Evolutionary conservation across 2,888 invertebrate genomes (phyloP).

Genomic region (Silvanus unidentatus): DNA sequence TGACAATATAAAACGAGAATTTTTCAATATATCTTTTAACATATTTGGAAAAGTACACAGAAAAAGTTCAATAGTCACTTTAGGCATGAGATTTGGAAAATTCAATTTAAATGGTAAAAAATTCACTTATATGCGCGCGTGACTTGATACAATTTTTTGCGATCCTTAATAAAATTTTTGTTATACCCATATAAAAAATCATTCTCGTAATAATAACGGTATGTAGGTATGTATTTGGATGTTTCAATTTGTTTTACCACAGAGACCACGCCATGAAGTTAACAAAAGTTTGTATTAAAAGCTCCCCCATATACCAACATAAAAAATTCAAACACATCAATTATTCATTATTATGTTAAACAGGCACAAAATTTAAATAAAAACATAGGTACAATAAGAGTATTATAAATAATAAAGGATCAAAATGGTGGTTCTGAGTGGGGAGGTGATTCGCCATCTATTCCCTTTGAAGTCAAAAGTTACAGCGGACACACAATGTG

Average conservation of each 20-base stretch:
- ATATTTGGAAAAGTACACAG: slow-evolving; percentile 1
- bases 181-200: too few species aligned
- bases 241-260: too few species aligned
- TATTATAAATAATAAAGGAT: neutral
- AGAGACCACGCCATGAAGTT: too few species aligned
- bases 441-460: slow-evolving; percentile 3
- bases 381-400: neutral
- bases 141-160: too few species aligned
- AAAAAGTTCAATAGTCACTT: slow-evolving; percentile 12
- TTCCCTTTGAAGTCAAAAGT: slow-evolving; percentile 4
- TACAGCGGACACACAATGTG: slow-evolving; percentile 2
- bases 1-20: slow-evolving; percentile 2
- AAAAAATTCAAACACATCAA: too few species aligned
- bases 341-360: slow-evolving; percentile 10
- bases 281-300: slow-evolving; percentile 16
- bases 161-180: too few species aligned
- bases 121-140: slow-evolving; percentile 13
- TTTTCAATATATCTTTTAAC: slow-evolving; percentile 9
- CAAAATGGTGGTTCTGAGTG: slow-evolving; percentile 2
- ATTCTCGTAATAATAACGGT: too few species aligned
- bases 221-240: too few species aligned
- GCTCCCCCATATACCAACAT: slow-evolving; percentile 1
- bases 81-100: slow-evolving; percentile 7
- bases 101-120: slow-evolving; percentile 13
- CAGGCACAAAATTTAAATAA: neutral